A percentile compares a stretch with the other conserved stretches of the same genome.
Evolutionary conservation across 2,797 vertebrate genomes (phyloP).

Genomic region (Morus bassanus): DNA sequence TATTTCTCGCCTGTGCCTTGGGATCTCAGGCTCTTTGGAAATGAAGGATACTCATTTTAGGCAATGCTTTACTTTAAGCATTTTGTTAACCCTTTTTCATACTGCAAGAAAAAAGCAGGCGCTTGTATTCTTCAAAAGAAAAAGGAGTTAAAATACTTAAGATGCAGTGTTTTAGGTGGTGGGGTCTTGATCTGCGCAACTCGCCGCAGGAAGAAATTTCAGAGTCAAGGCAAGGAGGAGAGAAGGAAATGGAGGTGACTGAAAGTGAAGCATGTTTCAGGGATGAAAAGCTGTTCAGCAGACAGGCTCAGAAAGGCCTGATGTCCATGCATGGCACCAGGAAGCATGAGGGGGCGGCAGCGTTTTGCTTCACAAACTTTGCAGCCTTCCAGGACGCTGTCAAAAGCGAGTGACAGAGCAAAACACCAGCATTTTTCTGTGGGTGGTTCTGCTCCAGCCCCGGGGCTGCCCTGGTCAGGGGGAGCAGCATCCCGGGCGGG

Average conservation of each 20-base stretch:
- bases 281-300: not conserved
- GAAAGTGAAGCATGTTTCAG: not conserved
- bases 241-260: not conserved
- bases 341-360: not conserved
- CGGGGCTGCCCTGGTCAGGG: not conserved
- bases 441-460: accelerated
- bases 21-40: not conserved
- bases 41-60: not conserved
- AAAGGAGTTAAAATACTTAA: not conserved
- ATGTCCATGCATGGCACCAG: not conserved
- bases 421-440: not conserved
- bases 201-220: not conserved
- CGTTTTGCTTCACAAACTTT: accelerated
- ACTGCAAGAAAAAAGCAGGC: not conserved
- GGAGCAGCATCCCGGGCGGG: too few relatives aligned
- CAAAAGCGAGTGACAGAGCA: not conserved
- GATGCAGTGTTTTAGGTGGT: accelerated
- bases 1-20: slow-evolving; percentile 1
- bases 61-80: not conserved
- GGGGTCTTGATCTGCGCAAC: not conserved
- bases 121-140: not conserved
- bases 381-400: accelerated
- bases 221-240: not conserved
- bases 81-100: not conserved
- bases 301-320: not conserved